Base-by-base conservation (phyloP, 2,113 vertebrate species). In the Periophthalmus modestus region DNA sequence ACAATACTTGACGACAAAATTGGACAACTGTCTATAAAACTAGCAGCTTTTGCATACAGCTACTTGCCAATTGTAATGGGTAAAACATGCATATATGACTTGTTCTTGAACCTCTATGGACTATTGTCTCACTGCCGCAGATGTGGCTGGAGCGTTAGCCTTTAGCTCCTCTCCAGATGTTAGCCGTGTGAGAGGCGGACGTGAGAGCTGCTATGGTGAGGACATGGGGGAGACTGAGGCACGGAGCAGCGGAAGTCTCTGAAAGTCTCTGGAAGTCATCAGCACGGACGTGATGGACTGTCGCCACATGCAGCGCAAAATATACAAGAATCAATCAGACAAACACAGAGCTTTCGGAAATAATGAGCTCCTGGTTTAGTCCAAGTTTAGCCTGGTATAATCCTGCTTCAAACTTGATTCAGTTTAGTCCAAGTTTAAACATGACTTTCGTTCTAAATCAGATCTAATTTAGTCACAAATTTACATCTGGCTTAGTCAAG, bases 171-270 rank as follows among this genome's bases (percentile, higher is more conserved):
- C 48, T 54, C 71, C 73, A 85, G 66, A 79, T 66, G 61, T 79
- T 48, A 36, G 55, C 36, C 5, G 71, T 52, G 63, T 16, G 55
- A 66, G 61, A 59, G 62, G 46, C 69, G 39, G 15, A 3, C 24
- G 72, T 70, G 34, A 58, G 23, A 24, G 4, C 63, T 1, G 71
- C n/a, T 14, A 23, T 34, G 61, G 74, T 73, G 65, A 84, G 67
- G 85, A 85, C 81, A 78, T 75, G 81, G 67, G 75, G 82, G 86
- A 84, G 79, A 72, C 74, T 43, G 76, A 83, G 59, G 18, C 48
- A 52, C 48, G 7, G 71, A 74, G 71, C 72, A 83, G 71, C 72
- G 70, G 86, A 88, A 74, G 87, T 82, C 81, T 90, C 90, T 88
- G 90, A 87, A 89, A 90, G 68, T 79, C 84, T 88, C 89, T 55